Conservation (phyloP, 2,888 invertebrate genomes). For the Archips xylosteana region DNA sequence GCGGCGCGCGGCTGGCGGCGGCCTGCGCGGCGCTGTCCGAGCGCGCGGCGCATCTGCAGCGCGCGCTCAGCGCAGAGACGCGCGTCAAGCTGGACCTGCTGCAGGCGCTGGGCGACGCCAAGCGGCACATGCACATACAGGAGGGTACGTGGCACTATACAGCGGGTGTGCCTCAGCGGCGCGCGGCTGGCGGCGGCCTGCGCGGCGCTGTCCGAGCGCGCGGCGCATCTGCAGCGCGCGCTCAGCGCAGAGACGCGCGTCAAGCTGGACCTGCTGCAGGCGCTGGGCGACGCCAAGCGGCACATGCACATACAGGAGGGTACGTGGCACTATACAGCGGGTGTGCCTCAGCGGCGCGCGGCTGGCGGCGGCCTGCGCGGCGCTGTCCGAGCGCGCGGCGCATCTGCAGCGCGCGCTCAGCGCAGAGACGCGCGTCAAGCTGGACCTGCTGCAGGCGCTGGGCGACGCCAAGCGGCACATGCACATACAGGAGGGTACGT, state of each 20-base stretch:
- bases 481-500: too few species aligned
- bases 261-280: conserved; percentile 98
- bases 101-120: too few species aligned
- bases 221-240: conserved; percentile 95
- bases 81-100: too few species aligned
- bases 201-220: conserved; percentile 95
- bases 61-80: conserved; percentile 78
- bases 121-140: too few species aligned
- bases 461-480: too few species aligned
- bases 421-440: too few species aligned
- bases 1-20: conserved; percentile 96
- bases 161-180: conserved; percentile 81
- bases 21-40: too few species aligned
- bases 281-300: conserved; percentile 97
- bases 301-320: conserved; percentile 95
- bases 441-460: too few species aligned
- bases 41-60: too few species aligned
- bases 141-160: too few species aligned
- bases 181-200: conserved; percentile 81
- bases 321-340: conserved; percentile 85
- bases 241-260: conserved; percentile 98
- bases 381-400: too few species aligned
- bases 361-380: too few species aligned
- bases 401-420: conserved; percentile 92
- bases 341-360: conserved; percentile 95